Percentiles rank a stretch among this genome's conserved stretches.
Conservation (phyloP, 2,113 vertebrate species). For the Mugil cephalus region DNA sequence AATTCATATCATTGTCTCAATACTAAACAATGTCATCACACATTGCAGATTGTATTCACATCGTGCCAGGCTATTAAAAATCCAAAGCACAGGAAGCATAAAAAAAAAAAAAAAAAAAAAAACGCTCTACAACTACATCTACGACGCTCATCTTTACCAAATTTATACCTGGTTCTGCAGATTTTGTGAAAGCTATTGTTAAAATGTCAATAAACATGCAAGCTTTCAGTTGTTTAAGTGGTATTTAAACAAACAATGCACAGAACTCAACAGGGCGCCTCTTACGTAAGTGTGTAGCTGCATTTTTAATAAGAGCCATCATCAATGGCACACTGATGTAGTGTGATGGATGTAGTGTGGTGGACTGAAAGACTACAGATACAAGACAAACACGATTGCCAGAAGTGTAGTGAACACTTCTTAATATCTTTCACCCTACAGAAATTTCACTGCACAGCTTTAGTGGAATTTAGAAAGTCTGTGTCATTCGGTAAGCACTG, state of each 20-base stretch:
- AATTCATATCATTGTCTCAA: too few species aligned
- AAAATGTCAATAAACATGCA: background rate
- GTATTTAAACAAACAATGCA: background rate
- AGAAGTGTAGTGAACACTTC: slow-evolving; percentile 49
- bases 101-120: too few species aligned
- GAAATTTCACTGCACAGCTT: slow-evolving; percentile 39
- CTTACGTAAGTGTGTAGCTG: slow-evolving; percentile 31
- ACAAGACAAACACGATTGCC: slow-evolving; percentile 67
- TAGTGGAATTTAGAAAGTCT: slow-evolving; percentile 38
- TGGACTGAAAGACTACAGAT: slow-evolving; percentile 37
- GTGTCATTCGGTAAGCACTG: slow-evolving; percentile 22
- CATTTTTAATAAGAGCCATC: slow-evolving; percentile 78
- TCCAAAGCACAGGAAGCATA: too few species aligned
- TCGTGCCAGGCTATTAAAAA: too few species aligned
- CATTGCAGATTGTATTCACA: too few species aligned
- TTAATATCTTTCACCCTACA: slow-evolving; percentile 41
- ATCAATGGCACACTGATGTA: slow-evolving; percentile 82
- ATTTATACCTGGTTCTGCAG: too few species aligned
- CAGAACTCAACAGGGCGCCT: background rate
- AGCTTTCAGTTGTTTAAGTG: background rate
- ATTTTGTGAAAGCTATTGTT: background rate
- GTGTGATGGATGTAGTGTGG: slow-evolving; percentile 74
- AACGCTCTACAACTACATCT: too few species aligned
- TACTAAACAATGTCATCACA: too few species aligned
- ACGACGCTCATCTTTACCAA: too few species aligned